A percentile compares a stretch with the other conserved stretches of the same genome.
These are phyloP conservation scores for Diaphora mendica DNA, from an alignment of 2,888 invertebrate genomes.

Conservation along the genomic window DNA sequence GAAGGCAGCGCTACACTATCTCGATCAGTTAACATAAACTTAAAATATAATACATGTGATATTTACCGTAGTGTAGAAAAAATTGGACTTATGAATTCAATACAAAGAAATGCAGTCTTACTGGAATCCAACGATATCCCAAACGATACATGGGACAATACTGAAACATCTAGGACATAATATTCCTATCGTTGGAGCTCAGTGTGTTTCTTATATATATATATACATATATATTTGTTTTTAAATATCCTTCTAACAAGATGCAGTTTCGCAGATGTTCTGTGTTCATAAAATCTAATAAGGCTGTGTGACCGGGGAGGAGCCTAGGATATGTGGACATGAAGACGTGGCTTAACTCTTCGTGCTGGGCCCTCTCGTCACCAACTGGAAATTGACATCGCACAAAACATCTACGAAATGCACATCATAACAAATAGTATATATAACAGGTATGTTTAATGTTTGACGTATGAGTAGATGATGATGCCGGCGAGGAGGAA, in stretches of 20 bases:
- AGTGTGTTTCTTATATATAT: constrained; percentile 8
- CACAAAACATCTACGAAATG: constrained; percentile 16
- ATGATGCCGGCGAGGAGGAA: constrained; percentile 89
- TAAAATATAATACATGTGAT: constrained; percentile 23
- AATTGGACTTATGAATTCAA: constrained; percentile 20
- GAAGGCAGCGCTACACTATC: background rate
- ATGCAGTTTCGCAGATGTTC: constrained; percentile 15
- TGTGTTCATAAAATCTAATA: constrained; percentile 11
- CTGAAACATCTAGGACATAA: background rate
- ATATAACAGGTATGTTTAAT: constrained; percentile 55
- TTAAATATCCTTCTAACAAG: constrained; percentile 15
- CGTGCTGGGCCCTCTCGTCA: background rate
- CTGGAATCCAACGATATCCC: constrained; percentile 7
- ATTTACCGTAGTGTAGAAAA: constrained; percentile 16
- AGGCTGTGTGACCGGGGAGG: constrained; percentile 2
- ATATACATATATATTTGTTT: constrained; percentile 7
- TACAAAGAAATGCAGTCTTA: constrained; percentile 42
- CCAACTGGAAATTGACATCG: constrained; percentile 10
- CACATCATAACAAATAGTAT: constrained; percentile 1
- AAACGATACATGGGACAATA: background rate
- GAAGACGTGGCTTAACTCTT: background rate
- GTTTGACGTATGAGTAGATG: constrained; percentile 86
- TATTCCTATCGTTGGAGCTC: constrained; percentile 4
- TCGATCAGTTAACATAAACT: constrained; percentile 9
- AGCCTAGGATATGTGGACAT: background rate